Evolutionary conservation across 1,140 invertebrate genomes (phyloP).

Genomic region (Physella acuta): DNA sequence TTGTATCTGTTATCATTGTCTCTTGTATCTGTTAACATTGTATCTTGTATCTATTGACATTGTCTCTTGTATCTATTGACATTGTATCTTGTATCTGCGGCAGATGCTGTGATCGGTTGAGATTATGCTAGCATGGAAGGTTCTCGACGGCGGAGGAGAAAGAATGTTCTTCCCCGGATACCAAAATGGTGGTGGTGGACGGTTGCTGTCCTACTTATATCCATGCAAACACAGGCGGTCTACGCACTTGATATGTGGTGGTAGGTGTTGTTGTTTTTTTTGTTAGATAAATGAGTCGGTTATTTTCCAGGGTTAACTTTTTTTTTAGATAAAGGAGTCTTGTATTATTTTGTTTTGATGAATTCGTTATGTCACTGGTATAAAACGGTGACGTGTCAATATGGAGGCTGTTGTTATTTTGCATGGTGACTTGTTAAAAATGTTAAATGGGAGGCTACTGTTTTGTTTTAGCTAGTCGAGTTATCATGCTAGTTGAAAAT

Average conservation of each 20-base stretch:
- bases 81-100: not conserved
- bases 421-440: not conserved
- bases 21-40: no score
- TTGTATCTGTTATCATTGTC: no score
- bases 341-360: not conserved
- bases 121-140: slow-evolving; percentile 16
- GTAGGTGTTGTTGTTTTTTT: slow-evolving; percentile 2
- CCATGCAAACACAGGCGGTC: slow-evolving; percentile 15
- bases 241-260: slow-evolving; percentile 26
- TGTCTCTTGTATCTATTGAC: no score
- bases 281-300: not conserved
- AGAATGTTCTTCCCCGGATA: not conserved
- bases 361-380: not conserved
- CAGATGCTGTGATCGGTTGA: slow-evolving; percentile 14
- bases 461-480: no score
- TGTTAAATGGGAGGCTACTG: not conserved
- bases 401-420: not conserved
- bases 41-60: no score
- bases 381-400: not conserved
- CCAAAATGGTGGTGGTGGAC: slow-evolving; percentile 9
- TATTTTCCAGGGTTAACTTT: not conserved
- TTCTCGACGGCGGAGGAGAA: slow-evolving; percentile 9
- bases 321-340: not conserved
- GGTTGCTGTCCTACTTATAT: slow-evolving; percentile 12
- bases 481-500: no score